phyloP scores from a whole-genome alignment of 2,797 vertebrate species.

The Sternotherus odoratus region DNA sequence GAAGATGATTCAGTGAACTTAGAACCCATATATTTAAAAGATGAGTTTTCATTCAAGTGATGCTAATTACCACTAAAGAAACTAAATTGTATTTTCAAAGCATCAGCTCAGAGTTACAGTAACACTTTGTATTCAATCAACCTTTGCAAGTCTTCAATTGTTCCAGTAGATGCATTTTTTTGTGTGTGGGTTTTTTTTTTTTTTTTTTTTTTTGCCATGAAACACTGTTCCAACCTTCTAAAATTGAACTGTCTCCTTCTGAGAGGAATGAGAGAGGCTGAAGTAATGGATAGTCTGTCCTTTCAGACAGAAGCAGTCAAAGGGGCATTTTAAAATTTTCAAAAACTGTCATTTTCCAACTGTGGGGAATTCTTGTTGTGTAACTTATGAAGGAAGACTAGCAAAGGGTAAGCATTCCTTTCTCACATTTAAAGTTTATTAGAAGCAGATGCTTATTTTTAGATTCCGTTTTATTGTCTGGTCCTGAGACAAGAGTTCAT shows the following conservation, averaged over 20 bases:
- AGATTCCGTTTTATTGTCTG: neutral
- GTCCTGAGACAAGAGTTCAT: conserved; percentile 4
- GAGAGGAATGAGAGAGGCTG: conserved; percentile 47
- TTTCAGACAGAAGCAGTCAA: conserved; percentile 29
- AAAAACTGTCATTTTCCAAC: conserved; percentile 31
- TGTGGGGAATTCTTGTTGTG: conserved; percentile 7
- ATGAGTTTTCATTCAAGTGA: conserved; percentile 69
- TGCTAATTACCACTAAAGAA: conserved; percentile 67
- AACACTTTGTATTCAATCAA: conserved; percentile 20
- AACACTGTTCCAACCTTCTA: conserved; percentile 44
- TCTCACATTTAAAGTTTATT: conserved; percentile 12
- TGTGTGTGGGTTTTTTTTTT: too few species aligned
- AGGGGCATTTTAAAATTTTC: conserved; percentile 15
- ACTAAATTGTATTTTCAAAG: conserved; percentile 60
- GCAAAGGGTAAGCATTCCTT: conserved; percentile 13
- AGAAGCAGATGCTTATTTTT: conserved; percentile 41
- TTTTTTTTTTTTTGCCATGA: neutral
- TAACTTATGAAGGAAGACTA: neutral
- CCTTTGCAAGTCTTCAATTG: neutral
- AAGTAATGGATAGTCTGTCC: conserved; percentile 36
- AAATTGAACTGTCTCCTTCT: conserved; percentile 52
- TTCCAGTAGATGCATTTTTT: conserved; percentile 14
- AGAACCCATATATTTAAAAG: conserved; percentile 64
- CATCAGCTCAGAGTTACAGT: conserved; percentile 35
- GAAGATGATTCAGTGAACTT: conserved; percentile 60